phyloP scores from a whole-genome alignment of 2,888 invertebrate genomes.

The Xestia sexstrigata region DNA sequence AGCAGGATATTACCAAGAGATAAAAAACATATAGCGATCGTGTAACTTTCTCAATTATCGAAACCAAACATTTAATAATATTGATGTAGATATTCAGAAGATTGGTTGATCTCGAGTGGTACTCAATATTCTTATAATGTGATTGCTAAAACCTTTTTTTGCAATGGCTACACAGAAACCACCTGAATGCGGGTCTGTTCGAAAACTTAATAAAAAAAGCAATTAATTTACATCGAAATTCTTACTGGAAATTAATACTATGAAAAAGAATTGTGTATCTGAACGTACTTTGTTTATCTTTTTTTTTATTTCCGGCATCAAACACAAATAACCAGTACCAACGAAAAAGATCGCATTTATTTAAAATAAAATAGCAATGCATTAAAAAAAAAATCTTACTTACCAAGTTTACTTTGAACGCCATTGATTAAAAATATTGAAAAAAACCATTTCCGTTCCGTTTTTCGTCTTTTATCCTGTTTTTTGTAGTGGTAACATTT shows the following conservation, averaged over 20 bases:
- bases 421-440: background rate
- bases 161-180: slow-evolving; percentile 54
- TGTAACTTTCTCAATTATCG: background rate
- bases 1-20: background rate
- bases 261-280: background rate
- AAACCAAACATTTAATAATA: background rate
- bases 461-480: background rate
- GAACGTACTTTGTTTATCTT: background rate
- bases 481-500: background rate
- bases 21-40: background rate
- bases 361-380: background rate
- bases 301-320: background rate
- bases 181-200: slow-evolving; percentile 53
- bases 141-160: background rate
- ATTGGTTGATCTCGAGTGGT: background rate
- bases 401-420: background rate
- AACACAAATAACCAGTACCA: too few species aligned
- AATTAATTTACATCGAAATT: background rate
- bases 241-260: background rate
- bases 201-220: slow-evolving; percentile 23
- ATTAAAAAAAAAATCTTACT: background rate
- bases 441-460: background rate
- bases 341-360: background rate
- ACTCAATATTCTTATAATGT: background rate
- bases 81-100: background rate